Percentiles rank a stretch among this genome's conserved stretches.
phyloP scores from a whole-genome alignment of 2,113 vertebrate genomes.

The Poecile atricapillus region DNA sequence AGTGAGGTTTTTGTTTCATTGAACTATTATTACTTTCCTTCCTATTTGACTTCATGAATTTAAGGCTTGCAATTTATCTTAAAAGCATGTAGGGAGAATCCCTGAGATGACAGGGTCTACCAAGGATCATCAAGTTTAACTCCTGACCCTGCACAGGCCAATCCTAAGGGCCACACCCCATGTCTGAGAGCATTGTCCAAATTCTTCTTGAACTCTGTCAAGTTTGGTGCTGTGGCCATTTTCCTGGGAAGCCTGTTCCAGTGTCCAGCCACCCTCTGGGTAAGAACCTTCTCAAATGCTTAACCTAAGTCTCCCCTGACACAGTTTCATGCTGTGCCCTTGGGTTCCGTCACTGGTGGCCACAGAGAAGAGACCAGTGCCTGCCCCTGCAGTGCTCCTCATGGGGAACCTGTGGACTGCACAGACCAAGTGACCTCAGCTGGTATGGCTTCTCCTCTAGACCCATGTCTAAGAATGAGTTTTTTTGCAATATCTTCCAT shows the following conservation, averaged over 20 bases:
- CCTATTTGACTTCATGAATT: neutral
- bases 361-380: neutral
- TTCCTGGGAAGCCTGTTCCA: neutral
- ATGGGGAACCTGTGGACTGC: neutral
- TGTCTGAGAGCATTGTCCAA: neutral
- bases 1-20: neutral
- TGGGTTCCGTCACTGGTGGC: neutral
- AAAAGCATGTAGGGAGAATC: neutral
- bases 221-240: neutral
- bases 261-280: accelerated
- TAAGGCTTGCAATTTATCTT: neutral
- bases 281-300: neutral
- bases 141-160: neutral
- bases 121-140: neutral
- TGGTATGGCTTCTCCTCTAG: neutral
- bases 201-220: neutral
- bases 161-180: neutral
- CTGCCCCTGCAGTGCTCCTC: no score
- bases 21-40: neutral
- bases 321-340: neutral
- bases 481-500: neutral
- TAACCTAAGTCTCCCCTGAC: neutral
- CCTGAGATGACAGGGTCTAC: neutral
- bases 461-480: neutral
- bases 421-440: neutral